Conservation (phyloP, 2,113 vertebrate genomes). For the Ptilorrhoa leucosticta region DNA sequence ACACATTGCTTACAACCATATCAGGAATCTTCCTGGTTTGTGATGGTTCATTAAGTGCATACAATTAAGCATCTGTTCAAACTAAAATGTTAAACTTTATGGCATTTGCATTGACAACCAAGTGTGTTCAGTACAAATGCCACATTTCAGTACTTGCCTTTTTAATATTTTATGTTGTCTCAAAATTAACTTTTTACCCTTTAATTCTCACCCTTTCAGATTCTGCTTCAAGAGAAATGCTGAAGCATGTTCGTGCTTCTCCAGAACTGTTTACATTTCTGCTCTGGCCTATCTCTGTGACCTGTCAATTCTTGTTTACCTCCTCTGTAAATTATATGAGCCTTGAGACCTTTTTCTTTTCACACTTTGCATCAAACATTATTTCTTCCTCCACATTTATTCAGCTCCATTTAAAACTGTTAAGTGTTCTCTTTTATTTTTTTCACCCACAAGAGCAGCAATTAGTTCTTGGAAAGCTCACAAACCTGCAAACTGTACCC, state of each 20-base stretch:
- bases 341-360: not conserved
- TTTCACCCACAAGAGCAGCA: conserved; percentile 6
- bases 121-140: conserved; percentile 33
- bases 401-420: conserved; percentile 14
- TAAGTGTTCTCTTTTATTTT: not conserved
- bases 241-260: not conserved
- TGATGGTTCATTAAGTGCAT: conserved; percentile 52
- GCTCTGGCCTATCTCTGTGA: not conserved
- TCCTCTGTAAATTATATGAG: not conserved
- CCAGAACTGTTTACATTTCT: not conserved
- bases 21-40: conserved; percentile 48
- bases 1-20: conserved; percentile 23
- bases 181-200: not conserved
- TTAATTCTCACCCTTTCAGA: not conserved
- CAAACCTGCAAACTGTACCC: not conserved
- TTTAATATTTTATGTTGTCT: not conserved
- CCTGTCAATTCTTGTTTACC: not conserved
- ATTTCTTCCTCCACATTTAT: not conserved
- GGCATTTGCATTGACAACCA: conserved; percentile 32
- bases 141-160: conserved; percentile 21
- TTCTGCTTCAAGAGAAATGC: not conserved
- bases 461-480: conserved; percentile 23
- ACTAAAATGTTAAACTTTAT: conserved; percentile 62
- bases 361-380: not conserved
- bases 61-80: conserved; percentile 67